phyloP scores from a whole-genome alignment of 1,140 invertebrate species.

The Vanessa atalanta region DNA sequence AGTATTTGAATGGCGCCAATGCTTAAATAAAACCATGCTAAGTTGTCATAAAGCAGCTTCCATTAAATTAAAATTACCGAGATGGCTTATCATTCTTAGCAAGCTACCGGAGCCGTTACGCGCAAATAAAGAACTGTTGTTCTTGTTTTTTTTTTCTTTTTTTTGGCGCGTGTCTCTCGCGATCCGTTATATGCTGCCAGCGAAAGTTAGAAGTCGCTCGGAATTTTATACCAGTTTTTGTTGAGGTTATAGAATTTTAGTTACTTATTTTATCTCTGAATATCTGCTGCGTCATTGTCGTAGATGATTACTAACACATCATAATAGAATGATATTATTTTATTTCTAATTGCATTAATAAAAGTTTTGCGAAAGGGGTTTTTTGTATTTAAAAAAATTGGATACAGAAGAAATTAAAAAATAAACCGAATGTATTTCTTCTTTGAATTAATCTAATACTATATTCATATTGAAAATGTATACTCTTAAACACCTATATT shows the following conservation, averaged over 20 bases:
- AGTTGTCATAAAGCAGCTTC: constrained; percentile 54
- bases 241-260: constrained; percentile 48
- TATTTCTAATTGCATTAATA: not conserved
- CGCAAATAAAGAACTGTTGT: constrained; percentile 71
- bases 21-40: constrained; percentile 38
- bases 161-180: constrained; percentile 76
- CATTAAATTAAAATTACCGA: constrained; percentile 66
- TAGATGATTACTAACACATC: constrained; percentile 10
- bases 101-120: constrained; percentile 62
- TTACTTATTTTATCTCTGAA: constrained; percentile 32
- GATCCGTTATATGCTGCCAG: constrained; percentile 72
- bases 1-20: constrained; percentile 1
- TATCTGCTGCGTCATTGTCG: constrained; percentile 32
- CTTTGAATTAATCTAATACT: too few relatives aligned
- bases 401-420: too few relatives aligned
- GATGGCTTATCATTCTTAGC: constrained; percentile 57
- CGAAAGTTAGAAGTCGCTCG: constrained; percentile 76
- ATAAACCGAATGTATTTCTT: too few relatives aligned
- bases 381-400: too few relatives aligned
- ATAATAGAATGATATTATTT: not conserved
- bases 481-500: too few relatives aligned
- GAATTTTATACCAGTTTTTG: constrained; percentile 73
- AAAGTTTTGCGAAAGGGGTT: too few relatives aligned
- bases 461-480: too few relatives aligned
- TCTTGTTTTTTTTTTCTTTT: constrained; percentile 69